Conservation (phyloP, 2,797 vertebrate genomes). For the Channallabes apus region DNA sequence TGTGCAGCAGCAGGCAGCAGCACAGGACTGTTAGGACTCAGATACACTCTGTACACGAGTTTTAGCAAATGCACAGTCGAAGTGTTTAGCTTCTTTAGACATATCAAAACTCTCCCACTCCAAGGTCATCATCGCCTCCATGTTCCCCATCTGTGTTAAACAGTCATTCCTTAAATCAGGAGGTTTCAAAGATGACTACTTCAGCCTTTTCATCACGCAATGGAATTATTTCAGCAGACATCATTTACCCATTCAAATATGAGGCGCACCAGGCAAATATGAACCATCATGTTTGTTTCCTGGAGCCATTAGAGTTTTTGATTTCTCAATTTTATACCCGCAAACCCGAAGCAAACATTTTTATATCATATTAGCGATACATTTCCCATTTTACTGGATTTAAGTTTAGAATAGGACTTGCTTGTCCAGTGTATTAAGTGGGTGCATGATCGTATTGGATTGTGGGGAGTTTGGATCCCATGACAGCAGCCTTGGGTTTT, state of each 20-base stretch:
- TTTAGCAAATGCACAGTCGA: background rate
- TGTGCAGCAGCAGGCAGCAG: slow-evolving; percentile 43
- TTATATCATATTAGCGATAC: background rate
- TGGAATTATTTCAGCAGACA: background rate
- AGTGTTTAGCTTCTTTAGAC: background rate
- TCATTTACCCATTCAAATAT: slow-evolving; percentile 20
- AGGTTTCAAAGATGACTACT: background rate
- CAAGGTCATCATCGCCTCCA: background rate
- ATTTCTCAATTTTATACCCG: background rate
- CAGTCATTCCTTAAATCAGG: background rate
- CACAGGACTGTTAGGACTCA: background rate
- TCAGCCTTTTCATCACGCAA: background rate
- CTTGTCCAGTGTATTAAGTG: no score
- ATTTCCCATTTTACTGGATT: background rate
- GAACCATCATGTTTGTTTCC: slow-evolving; percentile 10
- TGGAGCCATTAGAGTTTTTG: background rate
- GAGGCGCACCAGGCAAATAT: slow-evolving; percentile 10
- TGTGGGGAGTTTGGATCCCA: no score
- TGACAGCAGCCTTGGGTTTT: no score
- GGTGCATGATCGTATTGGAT: no score
- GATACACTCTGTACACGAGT: background rate
- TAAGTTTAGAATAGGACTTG: no score
- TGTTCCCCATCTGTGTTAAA: background rate
- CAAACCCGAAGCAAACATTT: slow-evolving; percentile 3
- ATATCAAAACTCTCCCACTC: background rate